Evolutionary conservation across 2,888 invertebrate genomes (phyloP).

Genomic region (Nephrocerus scutellatus): DNA sequence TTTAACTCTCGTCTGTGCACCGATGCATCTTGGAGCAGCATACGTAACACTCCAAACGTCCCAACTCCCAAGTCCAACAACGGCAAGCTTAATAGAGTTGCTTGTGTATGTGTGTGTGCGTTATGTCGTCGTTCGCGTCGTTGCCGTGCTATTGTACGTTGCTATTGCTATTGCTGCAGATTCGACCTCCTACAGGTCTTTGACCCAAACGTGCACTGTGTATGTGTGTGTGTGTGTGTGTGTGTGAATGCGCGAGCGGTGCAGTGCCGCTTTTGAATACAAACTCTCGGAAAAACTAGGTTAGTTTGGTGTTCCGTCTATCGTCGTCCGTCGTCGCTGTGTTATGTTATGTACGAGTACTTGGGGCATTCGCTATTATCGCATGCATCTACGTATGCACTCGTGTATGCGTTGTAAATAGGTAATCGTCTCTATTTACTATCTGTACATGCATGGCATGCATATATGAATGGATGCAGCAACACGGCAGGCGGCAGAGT

Average conservation of each 20-base stretch:
- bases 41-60: too few species aligned
- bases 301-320: constrained; percentile 28
- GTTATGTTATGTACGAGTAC: too few species aligned
- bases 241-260: constrained; percentile 6
- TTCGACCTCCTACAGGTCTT: constrained; percentile 48
- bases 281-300: constrained; percentile 23
- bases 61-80: too few species aligned
- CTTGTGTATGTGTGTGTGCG: constrained; percentile 25
- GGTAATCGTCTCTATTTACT: too few species aligned
- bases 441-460: too few species aligned
- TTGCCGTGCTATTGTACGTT: constrained; percentile 16
- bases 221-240: not conserved
- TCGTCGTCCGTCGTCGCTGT: constrained; percentile 5
- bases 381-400: too few species aligned
- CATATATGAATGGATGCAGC: too few species aligned
- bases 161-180: constrained; percentile 20
- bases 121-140: constrained; percentile 30
- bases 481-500: not conserved
- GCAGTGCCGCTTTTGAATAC: not conserved
- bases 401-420: too few species aligned
- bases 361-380: too few species aligned
- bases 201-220: constrained; percentile 35
- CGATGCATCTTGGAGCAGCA: too few species aligned
- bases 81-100: too few species aligned
- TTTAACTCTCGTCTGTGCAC: too few species aligned